Evolutionary conservation across 2,797 vertebrate species (phyloP).

Genomic region (Kryptopterus vitreolus): DNA sequence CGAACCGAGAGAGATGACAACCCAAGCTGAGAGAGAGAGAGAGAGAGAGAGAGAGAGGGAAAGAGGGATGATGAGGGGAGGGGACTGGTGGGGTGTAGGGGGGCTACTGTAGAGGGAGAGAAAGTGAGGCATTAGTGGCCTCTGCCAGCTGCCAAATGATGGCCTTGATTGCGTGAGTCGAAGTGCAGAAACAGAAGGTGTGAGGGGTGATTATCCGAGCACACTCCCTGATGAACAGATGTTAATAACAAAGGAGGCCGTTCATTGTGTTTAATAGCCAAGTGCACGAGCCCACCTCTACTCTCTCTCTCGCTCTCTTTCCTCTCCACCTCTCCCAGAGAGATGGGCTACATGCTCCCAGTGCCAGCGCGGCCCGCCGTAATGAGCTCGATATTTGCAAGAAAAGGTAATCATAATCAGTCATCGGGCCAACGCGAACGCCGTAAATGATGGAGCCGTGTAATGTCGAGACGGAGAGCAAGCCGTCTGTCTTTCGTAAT

Average conservation of each 20-base stretch:
- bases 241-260: conserved; percentile 87
- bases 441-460: conserved; percentile 71
- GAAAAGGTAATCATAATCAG: conserved; percentile 85
- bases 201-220: conserved; percentile 85
- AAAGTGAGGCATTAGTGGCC: conserved; percentile 84
- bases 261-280: conserved; percentile 85
- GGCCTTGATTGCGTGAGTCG: conserved; percentile 87
- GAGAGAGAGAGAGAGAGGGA: conserved; percentile 37
- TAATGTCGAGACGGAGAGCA: conserved; percentile 46
- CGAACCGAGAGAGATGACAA: conserved; percentile 17
- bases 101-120: conserved; percentile 48
- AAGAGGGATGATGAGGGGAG: conserved; percentile 35
- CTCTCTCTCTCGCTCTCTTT: conserved; percentile 61
- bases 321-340: conserved; percentile 65
- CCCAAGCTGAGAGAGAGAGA: conserved; percentile 10
- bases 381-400: conserved; percentile 84
- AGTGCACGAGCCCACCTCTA: conserved; percentile 80
- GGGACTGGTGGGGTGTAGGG: background rate
- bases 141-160: conserved; percentile 89
- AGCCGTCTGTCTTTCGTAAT: conserved; percentile 42
- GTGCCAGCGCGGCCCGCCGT: conserved; percentile 76
- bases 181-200: conserved; percentile 91
- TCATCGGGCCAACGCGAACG: conserved; percentile 70
- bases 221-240: conserved; percentile 84
- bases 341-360: conserved; percentile 76